Percentiles rank a stretch among this genome's conserved stretches.
phyloP scores from a whole-genome alignment of 2,888 invertebrate species.

The Zhengitettix transpicula region DNA sequence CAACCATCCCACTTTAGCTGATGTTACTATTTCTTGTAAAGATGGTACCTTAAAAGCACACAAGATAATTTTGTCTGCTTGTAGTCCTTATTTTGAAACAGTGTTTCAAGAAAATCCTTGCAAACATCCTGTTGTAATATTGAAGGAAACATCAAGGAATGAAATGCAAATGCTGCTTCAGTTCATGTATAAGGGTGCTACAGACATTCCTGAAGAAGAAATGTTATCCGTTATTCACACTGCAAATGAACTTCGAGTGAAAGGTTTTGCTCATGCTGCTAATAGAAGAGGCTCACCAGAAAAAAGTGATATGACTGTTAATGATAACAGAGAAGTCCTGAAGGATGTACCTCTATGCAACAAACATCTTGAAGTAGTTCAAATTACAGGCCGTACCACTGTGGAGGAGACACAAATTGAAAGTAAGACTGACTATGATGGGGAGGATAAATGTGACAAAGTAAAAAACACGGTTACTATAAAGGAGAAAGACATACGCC shows the following conservation, averaged over 20 bases:
- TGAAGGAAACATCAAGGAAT: not conserved
- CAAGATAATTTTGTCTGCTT: constrained; percentile 39
- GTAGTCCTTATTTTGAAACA: not conserved
- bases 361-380: no score
- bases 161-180: not conserved
- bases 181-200: not conserved
- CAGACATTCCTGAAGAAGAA: not conserved
- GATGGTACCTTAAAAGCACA: constrained; percentile 54
- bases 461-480: no score
- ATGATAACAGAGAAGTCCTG: not conserved
- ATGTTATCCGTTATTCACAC: not conserved
- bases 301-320: not conserved
- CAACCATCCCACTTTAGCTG: constrained; percentile 49
- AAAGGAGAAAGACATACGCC: no score
- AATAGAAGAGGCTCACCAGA: not conserved
- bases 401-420: no score
- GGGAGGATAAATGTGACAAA: no score
- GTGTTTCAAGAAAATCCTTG: not conserved
- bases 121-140: not conserved
- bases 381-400: no score
- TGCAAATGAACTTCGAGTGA: not conserved
- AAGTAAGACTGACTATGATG: no score
- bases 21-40: constrained; percentile 53
- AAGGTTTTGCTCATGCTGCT: not conserved
- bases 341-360: no score